phyloP scores from a whole-genome alignment of 2,797 vertebrate species.

The Pagetopsis macropterus region DNA sequence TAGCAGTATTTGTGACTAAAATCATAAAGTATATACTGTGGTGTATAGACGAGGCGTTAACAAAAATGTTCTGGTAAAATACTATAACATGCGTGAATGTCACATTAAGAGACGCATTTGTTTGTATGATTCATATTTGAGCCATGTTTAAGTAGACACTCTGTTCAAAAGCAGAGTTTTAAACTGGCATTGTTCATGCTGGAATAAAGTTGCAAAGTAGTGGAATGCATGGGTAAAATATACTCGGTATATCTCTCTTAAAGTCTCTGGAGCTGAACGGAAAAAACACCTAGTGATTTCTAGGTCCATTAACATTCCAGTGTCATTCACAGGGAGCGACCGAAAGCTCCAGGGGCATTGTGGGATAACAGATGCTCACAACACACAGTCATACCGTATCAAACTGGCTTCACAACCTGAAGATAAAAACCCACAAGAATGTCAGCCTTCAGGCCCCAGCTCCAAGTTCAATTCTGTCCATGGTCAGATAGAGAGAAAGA shows the following conservation, averaged over 20 bases:
- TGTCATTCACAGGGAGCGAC: constrained; percentile 58
- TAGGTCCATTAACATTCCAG: constrained; percentile 68
- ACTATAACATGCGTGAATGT: neutral
- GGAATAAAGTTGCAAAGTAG: neutral
- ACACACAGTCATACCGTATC: constrained; percentile 32
- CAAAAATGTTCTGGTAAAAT: too few species aligned
- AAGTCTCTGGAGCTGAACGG: constrained; percentile 21
- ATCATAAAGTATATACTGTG: too few species aligned
- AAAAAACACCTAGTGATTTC: constrained; percentile 59
- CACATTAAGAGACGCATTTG: neutral
- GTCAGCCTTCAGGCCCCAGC: constrained; percentile 36
- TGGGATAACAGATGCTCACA: constrained; percentile 59
- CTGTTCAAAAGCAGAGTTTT: neutral
- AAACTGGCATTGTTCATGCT: neutral
- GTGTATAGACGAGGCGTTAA: too few species aligned
- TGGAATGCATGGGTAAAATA: neutral
- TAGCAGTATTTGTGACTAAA: too few species aligned
- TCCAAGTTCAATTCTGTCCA: constrained; percentile 19
- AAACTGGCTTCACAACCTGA: constrained; percentile 50
- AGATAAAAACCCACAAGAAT: constrained; percentile 56
- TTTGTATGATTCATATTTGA: neutral
- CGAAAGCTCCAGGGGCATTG: constrained; percentile 42
- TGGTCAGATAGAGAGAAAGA: constrained; percentile 16
- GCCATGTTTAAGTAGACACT: neutral
- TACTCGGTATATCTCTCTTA: neutral